Percentiles rank a stretch among this genome's conserved stretches.
phyloP scores from a whole-genome alignment of 2,113 vertebrate species.

The Zingel zingel region DNA sequence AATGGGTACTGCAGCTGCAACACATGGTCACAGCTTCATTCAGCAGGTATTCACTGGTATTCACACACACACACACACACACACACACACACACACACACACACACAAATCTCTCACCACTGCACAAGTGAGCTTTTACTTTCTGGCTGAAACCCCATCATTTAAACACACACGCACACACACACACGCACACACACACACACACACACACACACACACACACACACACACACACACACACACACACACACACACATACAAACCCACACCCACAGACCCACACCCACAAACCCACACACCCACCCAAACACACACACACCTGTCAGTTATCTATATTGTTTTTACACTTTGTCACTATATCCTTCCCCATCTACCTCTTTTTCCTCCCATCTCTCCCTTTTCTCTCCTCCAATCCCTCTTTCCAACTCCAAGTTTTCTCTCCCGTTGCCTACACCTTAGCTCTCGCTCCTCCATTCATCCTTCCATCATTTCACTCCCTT shows the following conservation, averaged over 20 bases:
- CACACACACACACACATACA: conserved; percentile 59
- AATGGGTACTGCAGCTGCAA: conserved; percentile 30
- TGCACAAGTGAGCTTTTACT: conserved; percentile 69
- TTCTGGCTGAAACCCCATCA: conserved; percentile 52
- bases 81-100: conserved; percentile 17
- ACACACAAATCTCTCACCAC: conserved; percentile 65
- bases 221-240: conserved; percentile 48
- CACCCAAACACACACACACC: conserved; percentile 47
- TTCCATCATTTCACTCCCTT: conserved; percentile 59
- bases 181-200: no score
- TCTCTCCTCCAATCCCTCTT: background rate
- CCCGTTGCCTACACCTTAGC: conserved; percentile 9
- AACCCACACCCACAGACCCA: conserved; percentile 36
- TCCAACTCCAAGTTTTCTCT: conserved; percentile 26
- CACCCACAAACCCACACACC: background rate
- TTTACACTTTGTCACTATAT: conserved; percentile 35
- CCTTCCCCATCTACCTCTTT: conserved; percentile 23
- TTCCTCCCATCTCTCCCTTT: background rate
- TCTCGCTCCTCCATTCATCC: conserved; percentile 52
- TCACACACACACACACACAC: conserved; percentile 7
- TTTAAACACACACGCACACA: conserved; percentile 45
- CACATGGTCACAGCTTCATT: conserved; percentile 41
- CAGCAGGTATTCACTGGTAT: conserved; percentile 51
- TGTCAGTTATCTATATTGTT: conserved; percentile 74
- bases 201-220: no score